These are phyloP conservation scores for Acrocyrtus sp. DNA, from an alignment of 2,888 invertebrate genomes.

Conservation along the genomic window DNA sequence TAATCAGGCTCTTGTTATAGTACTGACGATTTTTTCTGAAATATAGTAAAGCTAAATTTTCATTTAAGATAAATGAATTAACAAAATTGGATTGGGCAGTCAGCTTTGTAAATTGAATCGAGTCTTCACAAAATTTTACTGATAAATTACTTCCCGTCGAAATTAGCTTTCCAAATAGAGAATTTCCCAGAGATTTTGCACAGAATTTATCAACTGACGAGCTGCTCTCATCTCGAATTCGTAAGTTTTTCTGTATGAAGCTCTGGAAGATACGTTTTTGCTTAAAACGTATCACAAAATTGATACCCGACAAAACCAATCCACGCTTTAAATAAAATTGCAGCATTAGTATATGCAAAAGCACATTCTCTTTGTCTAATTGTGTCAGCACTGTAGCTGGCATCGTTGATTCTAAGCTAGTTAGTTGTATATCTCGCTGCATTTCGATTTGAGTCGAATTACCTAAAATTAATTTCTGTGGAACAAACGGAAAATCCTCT, in stretches of 20 bases:
- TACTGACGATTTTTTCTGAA: neutral
- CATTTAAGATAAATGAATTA: neutral
- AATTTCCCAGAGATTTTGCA: neutral
- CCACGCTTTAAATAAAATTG: no score
- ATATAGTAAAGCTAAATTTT: neutral
- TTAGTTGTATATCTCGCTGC: no score
- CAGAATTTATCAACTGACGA: neutral
- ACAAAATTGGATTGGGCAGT: neutral
- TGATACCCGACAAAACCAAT: neutral
- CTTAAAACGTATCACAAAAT: neutral
- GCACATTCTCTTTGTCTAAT: no score
- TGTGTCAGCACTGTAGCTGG: no score
- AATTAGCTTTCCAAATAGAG: neutral
- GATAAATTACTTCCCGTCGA: no score
- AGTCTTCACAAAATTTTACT: no score
- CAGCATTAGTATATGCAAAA: no score
- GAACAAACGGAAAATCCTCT: no score
- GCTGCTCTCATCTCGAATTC: neutral
- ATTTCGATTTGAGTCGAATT: no score
- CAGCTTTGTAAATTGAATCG: no score
- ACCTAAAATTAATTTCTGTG: no score
- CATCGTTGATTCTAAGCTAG: no score
- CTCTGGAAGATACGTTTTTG: neutral
- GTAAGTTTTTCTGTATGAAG: neutral
- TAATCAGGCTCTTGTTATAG: neutral